A percentile compares a stretch with the other conserved stretches of the same genome.
phyloP scores from a whole-genome alignment of 2,113 vertebrate species.

The Oxyura jamaicensis region DNA sequence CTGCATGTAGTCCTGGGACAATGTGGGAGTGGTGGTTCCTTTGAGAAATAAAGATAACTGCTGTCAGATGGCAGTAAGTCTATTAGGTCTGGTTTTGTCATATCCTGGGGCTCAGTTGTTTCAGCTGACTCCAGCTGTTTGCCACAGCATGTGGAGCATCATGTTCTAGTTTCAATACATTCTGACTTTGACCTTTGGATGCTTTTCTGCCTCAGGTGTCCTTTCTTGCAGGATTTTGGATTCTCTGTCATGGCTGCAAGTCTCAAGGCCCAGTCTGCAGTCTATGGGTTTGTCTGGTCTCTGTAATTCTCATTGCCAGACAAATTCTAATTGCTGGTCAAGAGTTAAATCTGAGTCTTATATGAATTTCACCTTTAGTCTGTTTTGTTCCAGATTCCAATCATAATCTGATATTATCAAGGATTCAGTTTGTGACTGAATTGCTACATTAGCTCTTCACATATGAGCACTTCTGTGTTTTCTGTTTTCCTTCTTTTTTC shows the following conservation, averaged over 20 bases:
- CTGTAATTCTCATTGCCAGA: neutral
- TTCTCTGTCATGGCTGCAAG: neutral
- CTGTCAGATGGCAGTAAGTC: neutral
- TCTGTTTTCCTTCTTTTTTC: neutral
- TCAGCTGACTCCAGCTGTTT: slow-evolving; percentile 56
- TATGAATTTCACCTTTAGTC: slow-evolving; percentile 16
- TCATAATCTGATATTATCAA: slow-evolving; percentile 23
- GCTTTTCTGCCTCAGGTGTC: slow-evolving; percentile 41
- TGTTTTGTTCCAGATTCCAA: slow-evolving; percentile 17
- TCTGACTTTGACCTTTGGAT: slow-evolving; percentile 38
- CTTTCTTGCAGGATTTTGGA: slow-evolving; percentile 16
- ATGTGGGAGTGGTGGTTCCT: neutral
- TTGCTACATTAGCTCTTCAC: slow-evolving; percentile 49
- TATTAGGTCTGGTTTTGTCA: slow-evolving; percentile 28
- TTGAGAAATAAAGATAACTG: slow-evolving; percentile 4
- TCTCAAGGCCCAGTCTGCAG: slow-evolving; percentile 17
- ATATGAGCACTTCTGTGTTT: slow-evolving; percentile 37
- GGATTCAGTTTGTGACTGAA: slow-evolving; percentile 25
- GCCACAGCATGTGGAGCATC: slow-evolving; percentile 29
- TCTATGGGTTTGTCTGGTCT: neutral
- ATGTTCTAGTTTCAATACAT: slow-evolving; percentile 1
- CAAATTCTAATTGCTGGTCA: neutral
- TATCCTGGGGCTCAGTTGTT: slow-evolving; percentile 51
- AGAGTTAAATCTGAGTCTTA: neutral
- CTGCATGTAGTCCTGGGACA: neutral